Conservation (phyloP, 23 tunicate genomes). For the Oikopleura vanhoeffeni region DNA sequence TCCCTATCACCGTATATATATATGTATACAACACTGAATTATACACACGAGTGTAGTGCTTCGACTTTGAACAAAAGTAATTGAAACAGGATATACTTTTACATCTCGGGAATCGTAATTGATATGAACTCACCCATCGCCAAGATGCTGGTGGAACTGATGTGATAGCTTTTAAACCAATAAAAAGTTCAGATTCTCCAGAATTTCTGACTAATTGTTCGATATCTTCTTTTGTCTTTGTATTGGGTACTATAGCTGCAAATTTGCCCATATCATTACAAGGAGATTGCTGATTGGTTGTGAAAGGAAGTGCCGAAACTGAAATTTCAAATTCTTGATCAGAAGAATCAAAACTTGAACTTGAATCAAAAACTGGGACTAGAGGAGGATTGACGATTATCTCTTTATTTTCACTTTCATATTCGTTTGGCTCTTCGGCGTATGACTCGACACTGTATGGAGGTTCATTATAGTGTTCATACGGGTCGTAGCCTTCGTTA, state of each 20-base stretch:
- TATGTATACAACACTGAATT: too few species aligned
- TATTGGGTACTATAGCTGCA: not conserved
- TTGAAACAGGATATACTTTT: too few species aligned
- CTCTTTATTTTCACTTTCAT: not conserved
- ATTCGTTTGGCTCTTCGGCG: not conserved
- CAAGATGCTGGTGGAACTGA: not conserved
- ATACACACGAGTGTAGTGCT: too few species aligned
- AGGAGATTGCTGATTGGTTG: not conserved
- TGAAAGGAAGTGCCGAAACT: not conserved
- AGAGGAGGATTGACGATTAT: not conserved
- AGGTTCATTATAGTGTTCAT: not conserved
- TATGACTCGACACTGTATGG: not conserved
- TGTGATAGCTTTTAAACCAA: not conserved
- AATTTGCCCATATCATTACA: not conserved
- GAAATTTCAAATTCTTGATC: not conserved
- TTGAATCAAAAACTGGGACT: not conserved
- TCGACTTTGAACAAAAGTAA: too few species aligned
- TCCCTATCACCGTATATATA: too few species aligned
- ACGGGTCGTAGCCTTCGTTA: not conserved
- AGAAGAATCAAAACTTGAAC: too few species aligned
- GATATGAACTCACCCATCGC: not conserved
- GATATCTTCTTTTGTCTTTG: not conserved
- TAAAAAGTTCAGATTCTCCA: not conserved
- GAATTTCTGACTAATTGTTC: not conserved
- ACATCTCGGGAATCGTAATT: too few species aligned